phyloP scores from a whole-genome alignment of 2,888 invertebrate genomes.

The Zygogramma bicolorata region DNA sequence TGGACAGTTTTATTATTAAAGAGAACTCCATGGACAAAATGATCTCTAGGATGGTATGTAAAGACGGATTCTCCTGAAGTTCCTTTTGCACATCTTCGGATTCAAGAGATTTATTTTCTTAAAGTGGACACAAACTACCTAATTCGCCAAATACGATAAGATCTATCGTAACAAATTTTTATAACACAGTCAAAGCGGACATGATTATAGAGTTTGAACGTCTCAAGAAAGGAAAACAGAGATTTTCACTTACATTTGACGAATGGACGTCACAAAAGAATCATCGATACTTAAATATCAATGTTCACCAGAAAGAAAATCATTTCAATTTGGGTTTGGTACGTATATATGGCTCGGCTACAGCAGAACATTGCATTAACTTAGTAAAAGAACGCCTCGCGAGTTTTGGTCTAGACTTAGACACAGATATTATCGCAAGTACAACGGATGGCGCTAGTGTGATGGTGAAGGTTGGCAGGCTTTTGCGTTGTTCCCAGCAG shows the following conservation, averaged over 20 bases:
- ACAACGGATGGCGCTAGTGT: neutral
- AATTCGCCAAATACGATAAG: conserved; percentile 41
- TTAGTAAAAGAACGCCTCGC: neutral
- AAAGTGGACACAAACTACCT: conserved; percentile 38
- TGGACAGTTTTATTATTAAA: conserved; percentile 31
- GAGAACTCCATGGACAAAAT: conserved; percentile 42
- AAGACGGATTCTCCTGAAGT: conserved; percentile 24
- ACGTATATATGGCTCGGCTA: neutral
- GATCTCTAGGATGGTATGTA: conserved; percentile 43
- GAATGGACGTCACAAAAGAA: neutral
- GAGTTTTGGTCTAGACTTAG: neutral
- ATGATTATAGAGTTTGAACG: conserved; percentile 28
- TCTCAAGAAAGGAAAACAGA: conserved; percentile 1
- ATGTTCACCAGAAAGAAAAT: neutral
- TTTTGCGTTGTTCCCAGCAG: neutral
- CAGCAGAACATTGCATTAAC: neutral
- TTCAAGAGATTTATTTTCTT: conserved; percentile 40
- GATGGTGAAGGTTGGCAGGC: neutral
- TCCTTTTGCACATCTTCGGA: conserved; percentile 35
- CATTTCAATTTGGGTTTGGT: neutral
- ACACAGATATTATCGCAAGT: neutral
- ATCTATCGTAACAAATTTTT: conserved; percentile 34
- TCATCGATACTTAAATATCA: neutral
- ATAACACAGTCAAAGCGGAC: conserved; percentile 38
- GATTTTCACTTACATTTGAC: neutral